Base-by-base conservation (phyloP, 35 echinoderm and acorn worm species). In the Ophiothrix spiculata region DNA sequence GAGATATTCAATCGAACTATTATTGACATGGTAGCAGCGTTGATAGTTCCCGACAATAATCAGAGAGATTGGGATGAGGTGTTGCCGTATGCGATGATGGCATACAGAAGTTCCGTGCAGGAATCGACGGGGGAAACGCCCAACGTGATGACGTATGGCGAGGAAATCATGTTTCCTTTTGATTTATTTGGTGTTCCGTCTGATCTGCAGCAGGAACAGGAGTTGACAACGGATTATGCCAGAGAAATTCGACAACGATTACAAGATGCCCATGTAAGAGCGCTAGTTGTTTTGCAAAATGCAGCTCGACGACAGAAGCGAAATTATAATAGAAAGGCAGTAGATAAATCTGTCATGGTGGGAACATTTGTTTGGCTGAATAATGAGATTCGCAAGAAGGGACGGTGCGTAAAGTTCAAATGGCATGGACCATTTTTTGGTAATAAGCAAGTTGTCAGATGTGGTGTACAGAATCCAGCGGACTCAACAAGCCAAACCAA, bases 1-100 rank as follows among this genome's bases (percentile, higher is more conserved):
- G 90, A 92, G 40, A 56, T 84, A 8, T 92, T 87, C 38, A 88
- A 92, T 35, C 37, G 85, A 34, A 92, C 75, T 19, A 28, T 86
- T 0, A 77, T 35, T 35, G 39, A 88, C 31, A 88, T 88, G 37
- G 39, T 91, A 21, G 38, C 28, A 6, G 60, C 38, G 13, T 86
- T 87, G 35, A 25, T 85, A 38, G 35, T 75, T 32, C 56, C 56
- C 29, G 37, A 21, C 31, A 21, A 60, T 33, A 31, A 64, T 28
- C 81, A 83, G 32, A 34, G 32, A 39, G 80, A 76, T 36, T 84
- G 81, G 64, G 74, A 90, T 37, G 78, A 82, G 32, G 54, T 33
- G 38, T 15, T 83, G 75, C 78, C 78, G 0, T 82, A 64, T 76
- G 87, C 87, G 28, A 89, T 80, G 45, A 38, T 89, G 33, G 87